Conservation (phyloP, 2,113 vertebrate species). For the Periophthalmus modestus region DNA sequence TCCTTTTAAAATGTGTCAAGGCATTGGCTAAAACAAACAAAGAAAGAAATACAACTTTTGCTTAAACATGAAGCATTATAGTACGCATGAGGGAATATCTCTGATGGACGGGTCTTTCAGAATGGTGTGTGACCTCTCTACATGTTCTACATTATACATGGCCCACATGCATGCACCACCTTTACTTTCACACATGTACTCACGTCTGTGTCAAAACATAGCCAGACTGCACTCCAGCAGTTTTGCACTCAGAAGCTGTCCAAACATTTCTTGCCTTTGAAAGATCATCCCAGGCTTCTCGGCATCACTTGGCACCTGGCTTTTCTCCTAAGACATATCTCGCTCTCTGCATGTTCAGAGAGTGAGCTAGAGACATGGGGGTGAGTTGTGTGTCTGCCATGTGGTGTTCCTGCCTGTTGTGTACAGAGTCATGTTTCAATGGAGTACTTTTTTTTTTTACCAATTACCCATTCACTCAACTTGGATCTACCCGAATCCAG, state of each 20-base stretch:
- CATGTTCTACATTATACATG: constrained; percentile 43
- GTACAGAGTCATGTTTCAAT: constrained; percentile 19
- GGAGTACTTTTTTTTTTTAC: constrained; percentile 35
- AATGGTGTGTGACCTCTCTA: constrained; percentile 29
- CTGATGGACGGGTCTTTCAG: constrained; percentile 25
- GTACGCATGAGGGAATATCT: constrained; percentile 17
- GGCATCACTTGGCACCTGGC: constrained; percentile 31
- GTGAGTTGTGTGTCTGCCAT: constrained; percentile 12
- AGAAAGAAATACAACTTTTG: not conserved
- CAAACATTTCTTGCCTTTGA: constrained; percentile 45
- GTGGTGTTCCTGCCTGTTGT: constrained; percentile 11
- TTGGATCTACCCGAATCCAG: not conserved
- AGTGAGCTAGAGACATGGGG: constrained; percentile 22
- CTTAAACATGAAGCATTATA: not conserved
- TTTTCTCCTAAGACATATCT: constrained; percentile 41
- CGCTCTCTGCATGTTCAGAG: constrained; percentile 41
- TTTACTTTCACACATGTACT: constrained; percentile 9
- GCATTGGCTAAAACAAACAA: not conserved
- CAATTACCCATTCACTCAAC: constrained; percentile 46
- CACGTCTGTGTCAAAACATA: constrained; percentile 20
- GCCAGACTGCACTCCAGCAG: constrained; percentile 18
- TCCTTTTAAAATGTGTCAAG: not conserved
- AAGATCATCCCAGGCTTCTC: constrained; percentile 27
- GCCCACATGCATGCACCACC: constrained; percentile 25
- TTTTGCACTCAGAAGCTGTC: constrained; percentile 39